Evolutionary conservation across 2,888 invertebrate genomes (phyloP).

Genomic region (Drosophila rellima): DNA sequence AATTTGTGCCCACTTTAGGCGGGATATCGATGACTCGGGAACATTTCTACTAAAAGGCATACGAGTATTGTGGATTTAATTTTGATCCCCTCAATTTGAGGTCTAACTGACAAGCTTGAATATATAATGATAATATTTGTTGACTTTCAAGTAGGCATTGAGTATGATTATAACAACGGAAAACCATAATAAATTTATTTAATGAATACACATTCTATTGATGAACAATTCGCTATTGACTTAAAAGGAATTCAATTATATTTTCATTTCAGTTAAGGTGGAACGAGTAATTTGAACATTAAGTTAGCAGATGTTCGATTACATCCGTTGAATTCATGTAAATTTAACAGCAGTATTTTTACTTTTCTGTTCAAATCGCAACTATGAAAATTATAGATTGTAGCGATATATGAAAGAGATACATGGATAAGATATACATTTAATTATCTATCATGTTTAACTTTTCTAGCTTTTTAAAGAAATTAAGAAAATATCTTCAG

Average conservation of each 20-base stretch:
- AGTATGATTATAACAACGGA: not conserved
- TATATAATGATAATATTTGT: not conserved
- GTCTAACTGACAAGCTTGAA: not conserved
- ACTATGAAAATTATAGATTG: not conserved
- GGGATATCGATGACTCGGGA: not conserved
- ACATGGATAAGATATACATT: no score
- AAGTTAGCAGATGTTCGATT: not conserved
- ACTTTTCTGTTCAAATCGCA: not conserved
- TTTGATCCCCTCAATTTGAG: not conserved
- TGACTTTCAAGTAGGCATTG: not conserved
- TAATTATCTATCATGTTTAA: no score
- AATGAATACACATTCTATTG: not conserved
- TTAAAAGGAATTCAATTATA: not conserved
- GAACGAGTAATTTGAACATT: not conserved
- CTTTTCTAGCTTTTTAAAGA: not conserved
- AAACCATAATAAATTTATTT: not conserved
- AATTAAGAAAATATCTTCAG: no score
- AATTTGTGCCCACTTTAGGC: not conserved
- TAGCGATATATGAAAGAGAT: accelerated
- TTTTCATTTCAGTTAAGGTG: no score
- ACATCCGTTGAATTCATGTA: not conserved
- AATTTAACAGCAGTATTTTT: not conserved
- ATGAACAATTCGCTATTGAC: not conserved
- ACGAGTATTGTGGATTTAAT: not conserved
- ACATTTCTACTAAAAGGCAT: conserved; percentile 9